phyloP scores from a whole-genome alignment of 2,113 vertebrate genomes.

The Ivindomyrus marchei region DNA sequence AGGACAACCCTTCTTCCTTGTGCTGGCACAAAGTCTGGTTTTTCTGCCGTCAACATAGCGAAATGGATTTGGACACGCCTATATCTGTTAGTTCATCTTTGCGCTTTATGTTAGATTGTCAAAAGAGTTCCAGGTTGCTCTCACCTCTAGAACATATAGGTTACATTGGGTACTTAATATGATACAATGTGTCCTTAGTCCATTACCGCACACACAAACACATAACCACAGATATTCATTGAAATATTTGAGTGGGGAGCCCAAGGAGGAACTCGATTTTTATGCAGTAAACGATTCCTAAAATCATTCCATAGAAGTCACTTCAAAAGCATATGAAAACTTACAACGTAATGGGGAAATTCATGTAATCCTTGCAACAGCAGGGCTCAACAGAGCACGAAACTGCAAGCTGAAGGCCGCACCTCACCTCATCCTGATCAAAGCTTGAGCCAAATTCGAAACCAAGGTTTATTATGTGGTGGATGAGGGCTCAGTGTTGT shows the following conservation, averaged over 20 bases:
- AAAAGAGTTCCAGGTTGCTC: not conserved
- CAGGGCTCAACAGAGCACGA: not conserved
- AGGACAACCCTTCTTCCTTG: no score
- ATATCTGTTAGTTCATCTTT: no score
- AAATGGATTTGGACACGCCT: no score
- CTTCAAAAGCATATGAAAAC: not conserved
- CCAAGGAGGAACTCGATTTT: not conserved
- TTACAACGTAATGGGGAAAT: not conserved
- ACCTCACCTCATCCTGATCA: not conserved
- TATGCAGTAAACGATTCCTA: not conserved
- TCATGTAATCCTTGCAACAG: not conserved
- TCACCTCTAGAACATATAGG: not conserved
- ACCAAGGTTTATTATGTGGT: not conserved
- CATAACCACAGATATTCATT: not conserved
- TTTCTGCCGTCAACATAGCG: no score
- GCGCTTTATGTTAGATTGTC: no score
- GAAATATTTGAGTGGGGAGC: not conserved
- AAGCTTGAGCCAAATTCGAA: not conserved
- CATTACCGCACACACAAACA: not conserved
- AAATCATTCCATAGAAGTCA: not conserved
- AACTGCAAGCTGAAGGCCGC: not conserved
- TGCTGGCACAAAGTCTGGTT: no score
- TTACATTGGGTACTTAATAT: not conserved
- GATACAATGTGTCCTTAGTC: not conserved
- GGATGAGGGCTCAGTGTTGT: not conserved